These are phyloP conservation scores for Pavo muticus DNA, from an alignment of 2,113 vertebrate species.

Conservation along the genomic window DNA sequence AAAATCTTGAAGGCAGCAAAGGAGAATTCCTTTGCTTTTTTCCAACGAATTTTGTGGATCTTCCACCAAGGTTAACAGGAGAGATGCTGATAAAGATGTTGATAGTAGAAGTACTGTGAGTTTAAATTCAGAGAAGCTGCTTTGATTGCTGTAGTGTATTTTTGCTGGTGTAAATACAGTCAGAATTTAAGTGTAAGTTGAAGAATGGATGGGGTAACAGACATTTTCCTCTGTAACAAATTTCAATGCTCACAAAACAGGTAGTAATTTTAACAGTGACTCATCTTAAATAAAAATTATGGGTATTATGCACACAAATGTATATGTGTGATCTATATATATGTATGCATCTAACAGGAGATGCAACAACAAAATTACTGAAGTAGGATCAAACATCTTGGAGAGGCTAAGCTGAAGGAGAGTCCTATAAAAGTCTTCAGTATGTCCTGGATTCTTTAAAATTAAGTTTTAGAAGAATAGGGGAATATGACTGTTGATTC, in stretches of 20 bases:
- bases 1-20: neutral
- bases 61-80: neutral
- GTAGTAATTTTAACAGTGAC: neutral
- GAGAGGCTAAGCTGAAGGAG: neutral
- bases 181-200: neutral
- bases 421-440: neutral
- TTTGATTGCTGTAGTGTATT: neutral
- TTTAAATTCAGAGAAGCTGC: neutral
- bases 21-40: constrained; percentile 8
- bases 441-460: neutral
- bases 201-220: neutral
- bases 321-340: neutral
- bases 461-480: neutral
- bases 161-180: neutral
- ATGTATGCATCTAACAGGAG: neutral
- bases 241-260: neutral
- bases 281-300: constrained; percentile 19
- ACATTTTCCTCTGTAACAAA: neutral
- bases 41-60: neutral
- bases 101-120: neutral
- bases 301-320: neutral
- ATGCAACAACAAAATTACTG: neutral
- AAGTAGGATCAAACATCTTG: neutral
- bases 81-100: neutral
- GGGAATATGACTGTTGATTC: neutral